Evolutionary conservation across 2,113 vertebrate species (phyloP).

Genomic region (Dasyurus viverrinus): DNA sequence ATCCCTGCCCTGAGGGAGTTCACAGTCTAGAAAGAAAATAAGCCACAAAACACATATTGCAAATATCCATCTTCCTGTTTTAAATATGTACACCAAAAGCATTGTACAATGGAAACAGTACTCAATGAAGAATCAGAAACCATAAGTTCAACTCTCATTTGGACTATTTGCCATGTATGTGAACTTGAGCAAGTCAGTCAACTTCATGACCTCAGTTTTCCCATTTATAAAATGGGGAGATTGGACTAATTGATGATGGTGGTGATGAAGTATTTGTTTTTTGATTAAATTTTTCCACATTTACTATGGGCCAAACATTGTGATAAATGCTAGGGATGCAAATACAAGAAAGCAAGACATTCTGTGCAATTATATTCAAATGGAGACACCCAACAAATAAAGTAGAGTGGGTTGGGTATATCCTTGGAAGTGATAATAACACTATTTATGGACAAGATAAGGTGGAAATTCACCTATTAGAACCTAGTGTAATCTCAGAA

Average conservation of each 20-base stretch:
- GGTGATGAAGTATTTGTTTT: neutral
- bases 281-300: neutral
- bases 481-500: neutral
- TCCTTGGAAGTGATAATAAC: neutral
- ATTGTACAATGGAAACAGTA: neutral
- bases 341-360: neutral
- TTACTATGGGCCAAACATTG: neutral
- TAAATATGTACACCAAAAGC: neutral
- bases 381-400: neutral
- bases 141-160: neutral
- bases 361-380: neutral
- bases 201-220: neutral
- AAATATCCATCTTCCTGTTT: neutral
- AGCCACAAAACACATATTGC: neutral
- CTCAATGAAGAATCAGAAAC: neutral
- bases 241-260: neutral
- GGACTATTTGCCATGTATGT: neutral
- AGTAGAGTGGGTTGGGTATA: neutral
- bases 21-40: neutral
- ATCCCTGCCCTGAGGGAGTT: neutral
- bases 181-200: neutral
- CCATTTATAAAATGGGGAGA: neutral
- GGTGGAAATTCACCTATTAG: neutral
- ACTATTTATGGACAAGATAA: neutral
- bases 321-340: neutral